phyloP scores from a whole-genome alignment of 2,888 invertebrate genomes.

The Acanthosepion esculentum region DNA sequence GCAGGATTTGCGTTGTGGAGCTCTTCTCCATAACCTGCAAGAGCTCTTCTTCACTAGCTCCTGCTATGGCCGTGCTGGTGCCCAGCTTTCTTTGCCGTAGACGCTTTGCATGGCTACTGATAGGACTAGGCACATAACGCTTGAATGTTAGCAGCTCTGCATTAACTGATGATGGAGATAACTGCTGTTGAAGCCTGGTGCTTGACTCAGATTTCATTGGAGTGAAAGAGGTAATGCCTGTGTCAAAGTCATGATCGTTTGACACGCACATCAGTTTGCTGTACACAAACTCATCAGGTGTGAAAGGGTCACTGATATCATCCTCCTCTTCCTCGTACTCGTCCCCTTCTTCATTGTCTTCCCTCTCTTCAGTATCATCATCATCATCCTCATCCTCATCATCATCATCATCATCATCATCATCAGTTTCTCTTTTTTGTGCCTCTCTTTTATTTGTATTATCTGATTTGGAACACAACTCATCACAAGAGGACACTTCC shows the following conservation, averaged over 20 bases:
- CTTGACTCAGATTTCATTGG: not conserved
- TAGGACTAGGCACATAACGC: slow-evolving; percentile 50
- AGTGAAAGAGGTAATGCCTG: not conserved
- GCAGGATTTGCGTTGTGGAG: not conserved
- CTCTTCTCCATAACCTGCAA: not conserved
- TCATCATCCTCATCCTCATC: slow-evolving; percentile 23
- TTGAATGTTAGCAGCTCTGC: slow-evolving; percentile 50
- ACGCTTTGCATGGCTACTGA: slow-evolving; percentile 46
- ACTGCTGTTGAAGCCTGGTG: slow-evolving; percentile 51
- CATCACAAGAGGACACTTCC: not conserved
- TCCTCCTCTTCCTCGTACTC: slow-evolving; percentile 34
- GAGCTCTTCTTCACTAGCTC: slow-evolving; percentile 17
- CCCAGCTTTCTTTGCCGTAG: slow-evolving; percentile 24
- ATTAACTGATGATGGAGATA: slow-evolving; percentile 69
- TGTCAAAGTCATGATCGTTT: not conserved
- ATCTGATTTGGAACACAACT: not conserved
- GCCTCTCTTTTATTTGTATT: slow-evolving; percentile 11
- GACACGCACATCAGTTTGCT: not conserved
- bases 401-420: not conserved
- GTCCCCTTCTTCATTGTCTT: not conserved
- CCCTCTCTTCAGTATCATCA: not conserved
- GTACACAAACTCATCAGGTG: slow-evolving; percentile 2
- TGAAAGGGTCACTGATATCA: slow-evolving; percentile 25
- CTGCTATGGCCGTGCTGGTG: not conserved
- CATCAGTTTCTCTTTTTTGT: not conserved